Conservation (phyloP, 1,140 invertebrate genomes). For the Ptiloglossa arizonensis region DNA sequence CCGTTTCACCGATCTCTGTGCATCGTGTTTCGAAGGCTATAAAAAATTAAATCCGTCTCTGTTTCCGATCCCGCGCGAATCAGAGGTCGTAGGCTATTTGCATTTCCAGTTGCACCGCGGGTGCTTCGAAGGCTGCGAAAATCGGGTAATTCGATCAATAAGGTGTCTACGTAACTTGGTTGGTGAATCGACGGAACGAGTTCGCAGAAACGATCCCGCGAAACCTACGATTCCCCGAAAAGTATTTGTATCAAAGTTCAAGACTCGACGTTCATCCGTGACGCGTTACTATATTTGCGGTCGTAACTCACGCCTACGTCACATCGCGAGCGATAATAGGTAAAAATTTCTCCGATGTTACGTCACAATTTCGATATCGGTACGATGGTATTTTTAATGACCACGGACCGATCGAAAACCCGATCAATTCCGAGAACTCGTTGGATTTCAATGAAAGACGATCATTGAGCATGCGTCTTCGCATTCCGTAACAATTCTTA, state of each 20-base stretch:
- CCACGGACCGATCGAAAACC: neutral
- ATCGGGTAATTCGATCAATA: neutral
- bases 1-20: too few species aligned
- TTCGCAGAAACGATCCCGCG: conserved; percentile 18
- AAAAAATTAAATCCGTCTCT: neutral
- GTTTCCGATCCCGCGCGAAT: neutral
- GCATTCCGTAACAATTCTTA: neutral
- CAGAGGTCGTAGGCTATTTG: neutral
- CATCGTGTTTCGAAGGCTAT: too few species aligned
- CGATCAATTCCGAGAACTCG: neutral
- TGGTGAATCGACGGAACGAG: neutral
- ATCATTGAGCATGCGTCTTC: neutral
- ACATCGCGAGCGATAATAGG: conserved; percentile 25
- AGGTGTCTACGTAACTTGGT: neutral
- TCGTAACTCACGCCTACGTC: conserved; percentile 21
- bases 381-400: conserved; percentile 12
- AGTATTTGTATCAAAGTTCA: conserved; percentile 41
- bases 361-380: conserved; percentile 30
- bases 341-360: conserved; percentile 31
- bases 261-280: conserved; percentile 13
- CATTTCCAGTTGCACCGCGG: neutral
- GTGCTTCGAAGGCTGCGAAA: neutral
- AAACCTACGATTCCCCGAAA: conserved; percentile 25
- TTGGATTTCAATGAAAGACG: neutral
- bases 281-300: conserved; percentile 8